Evolutionary conservation across 2,113 vertebrate species (phyloP).

Genomic region (Ailuropoda melanoleuca): DNA sequence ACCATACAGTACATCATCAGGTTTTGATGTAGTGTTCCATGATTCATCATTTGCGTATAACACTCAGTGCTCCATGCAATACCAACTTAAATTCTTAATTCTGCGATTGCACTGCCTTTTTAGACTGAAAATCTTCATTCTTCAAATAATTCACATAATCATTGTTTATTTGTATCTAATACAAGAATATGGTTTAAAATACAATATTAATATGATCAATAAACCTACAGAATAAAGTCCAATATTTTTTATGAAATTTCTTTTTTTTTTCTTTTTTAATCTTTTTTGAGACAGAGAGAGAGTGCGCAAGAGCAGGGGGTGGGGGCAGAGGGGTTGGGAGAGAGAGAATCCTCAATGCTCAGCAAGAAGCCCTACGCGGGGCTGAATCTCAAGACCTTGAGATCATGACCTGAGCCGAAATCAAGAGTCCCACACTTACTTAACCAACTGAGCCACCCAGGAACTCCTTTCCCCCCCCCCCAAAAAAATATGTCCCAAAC

Average conservation of each 20-base stretch:
- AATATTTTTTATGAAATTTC: not conserved
- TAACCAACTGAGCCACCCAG: not conserved
- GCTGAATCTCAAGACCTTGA: not conserved
- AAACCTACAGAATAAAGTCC: not conserved
- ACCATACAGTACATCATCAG: too few relatives aligned
- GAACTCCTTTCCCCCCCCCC: too few relatives aligned
- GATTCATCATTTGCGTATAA: too few relatives aligned
- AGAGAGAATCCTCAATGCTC: not conserved
- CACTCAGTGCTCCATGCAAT: too few relatives aligned
- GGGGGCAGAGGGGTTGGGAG: not conserved
- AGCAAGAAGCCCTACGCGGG: not conserved
- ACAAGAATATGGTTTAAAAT: not conserved
- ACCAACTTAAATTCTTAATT: not conserved
- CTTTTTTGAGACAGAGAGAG: not conserved
- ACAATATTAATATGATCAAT: not conserved
- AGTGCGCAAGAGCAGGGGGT: not conserved
- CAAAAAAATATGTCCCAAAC: not conserved
- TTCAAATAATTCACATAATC: not conserved
- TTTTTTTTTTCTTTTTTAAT: not conserved
- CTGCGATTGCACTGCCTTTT: not conserved
- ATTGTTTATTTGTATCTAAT: not conserved
- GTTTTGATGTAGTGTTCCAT: too few relatives aligned
- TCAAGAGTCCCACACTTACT: not conserved
- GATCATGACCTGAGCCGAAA: not conserved
- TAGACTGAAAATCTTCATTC: not conserved